phyloP scores from a whole-genome alignment of 2,113 vertebrate species.

The Tragulus kanchil region DNA sequence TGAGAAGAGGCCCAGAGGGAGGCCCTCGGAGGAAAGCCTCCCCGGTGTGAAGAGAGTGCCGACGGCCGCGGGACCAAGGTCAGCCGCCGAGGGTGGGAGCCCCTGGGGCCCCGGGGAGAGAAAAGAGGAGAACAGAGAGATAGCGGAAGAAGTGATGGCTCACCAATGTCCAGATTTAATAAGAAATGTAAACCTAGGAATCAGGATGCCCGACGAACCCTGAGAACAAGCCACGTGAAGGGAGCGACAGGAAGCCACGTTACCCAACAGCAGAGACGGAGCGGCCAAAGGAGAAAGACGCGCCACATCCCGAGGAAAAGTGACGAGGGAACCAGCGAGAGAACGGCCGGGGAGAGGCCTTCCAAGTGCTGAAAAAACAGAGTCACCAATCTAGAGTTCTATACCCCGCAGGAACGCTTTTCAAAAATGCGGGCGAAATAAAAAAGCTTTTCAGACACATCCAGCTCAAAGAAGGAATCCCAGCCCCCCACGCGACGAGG shows the following conservation, averaged over 20 bases:
- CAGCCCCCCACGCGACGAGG: fast-evolving
- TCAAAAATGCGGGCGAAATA: background rate
- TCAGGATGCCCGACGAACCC: fast-evolving
- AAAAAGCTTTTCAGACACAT: fast-evolving
- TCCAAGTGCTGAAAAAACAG: fast-evolving
- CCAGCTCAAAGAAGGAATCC: fast-evolving
- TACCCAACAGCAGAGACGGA: fast-evolving
- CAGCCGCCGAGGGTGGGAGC: fast-evolving
- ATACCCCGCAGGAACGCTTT: fast-evolving
- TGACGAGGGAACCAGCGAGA: fast-evolving
- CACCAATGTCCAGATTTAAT: background rate
- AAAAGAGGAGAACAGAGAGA: fast-evolving
- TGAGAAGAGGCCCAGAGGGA: fast-evolving
- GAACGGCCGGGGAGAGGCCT: fast-evolving
- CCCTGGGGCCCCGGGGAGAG: fast-evolving
- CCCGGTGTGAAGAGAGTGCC: fast-evolving
- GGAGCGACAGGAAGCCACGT: fast-evolving
- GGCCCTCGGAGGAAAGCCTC: fast-evolving
- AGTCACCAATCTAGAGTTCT: background rate
- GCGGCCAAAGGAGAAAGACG: background rate
- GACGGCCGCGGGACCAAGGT: fast-evolving
- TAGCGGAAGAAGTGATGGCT: fast-evolving
- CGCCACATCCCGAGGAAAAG: fast-evolving
- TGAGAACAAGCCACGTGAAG: fast-evolving
- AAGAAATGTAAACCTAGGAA: background rate